Conservation (phyloP, 2,888 invertebrate species). For the Drosophila ustulata region DNA sequence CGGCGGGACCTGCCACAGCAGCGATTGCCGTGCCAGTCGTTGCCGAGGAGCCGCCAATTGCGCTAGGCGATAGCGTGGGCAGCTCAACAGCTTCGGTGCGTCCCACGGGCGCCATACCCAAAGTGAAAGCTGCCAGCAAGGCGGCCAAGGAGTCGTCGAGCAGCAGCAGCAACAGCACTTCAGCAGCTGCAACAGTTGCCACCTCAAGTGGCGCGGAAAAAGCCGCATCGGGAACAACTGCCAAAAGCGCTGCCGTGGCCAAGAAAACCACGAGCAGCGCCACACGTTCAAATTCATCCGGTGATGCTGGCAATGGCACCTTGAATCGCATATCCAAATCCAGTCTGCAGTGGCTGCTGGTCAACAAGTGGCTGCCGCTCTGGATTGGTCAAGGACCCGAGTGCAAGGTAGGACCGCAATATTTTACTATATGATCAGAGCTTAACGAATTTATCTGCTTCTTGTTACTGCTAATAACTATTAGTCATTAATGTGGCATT, state of each 20-base stretch:
- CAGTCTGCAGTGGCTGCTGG: conserved; percentile 88
- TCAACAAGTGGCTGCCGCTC: conserved; percentile 88
- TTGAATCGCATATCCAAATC: conserved; percentile 87
- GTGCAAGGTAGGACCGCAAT: conserved; percentile 82
- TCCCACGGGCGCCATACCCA: conserved; percentile 82
- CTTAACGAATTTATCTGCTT: no score
- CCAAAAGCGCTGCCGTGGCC: conserved; percentile 58
- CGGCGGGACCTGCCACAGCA: conserved; percentile 72
- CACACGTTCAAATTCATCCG: conserved; percentile 62
- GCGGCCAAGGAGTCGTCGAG: conserved; percentile 58
- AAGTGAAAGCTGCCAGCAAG: conserved; percentile 72
- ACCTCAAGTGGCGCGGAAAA: conserved; percentile 39
- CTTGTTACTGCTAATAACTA: no score
- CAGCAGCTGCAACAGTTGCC: conserved; percentile 9
- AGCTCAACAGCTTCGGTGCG: conserved; percentile 43
- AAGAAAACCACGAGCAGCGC: conserved; percentile 63
- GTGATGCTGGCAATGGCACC: conserved; percentile 76
- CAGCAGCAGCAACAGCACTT: conserved; percentile 2
- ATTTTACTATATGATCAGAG: no score
- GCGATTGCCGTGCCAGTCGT: conserved; percentile 28
- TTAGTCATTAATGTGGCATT: no score
- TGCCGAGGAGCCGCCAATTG: conserved; percentile 35
- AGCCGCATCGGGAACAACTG: conserved; percentile 32
- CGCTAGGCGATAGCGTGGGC: conserved; percentile 24
- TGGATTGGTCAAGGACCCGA: conserved; percentile 87